Conservation (phyloP, 1,140 invertebrate genomes). For the Bombus haemorrhoidalis region DNA sequence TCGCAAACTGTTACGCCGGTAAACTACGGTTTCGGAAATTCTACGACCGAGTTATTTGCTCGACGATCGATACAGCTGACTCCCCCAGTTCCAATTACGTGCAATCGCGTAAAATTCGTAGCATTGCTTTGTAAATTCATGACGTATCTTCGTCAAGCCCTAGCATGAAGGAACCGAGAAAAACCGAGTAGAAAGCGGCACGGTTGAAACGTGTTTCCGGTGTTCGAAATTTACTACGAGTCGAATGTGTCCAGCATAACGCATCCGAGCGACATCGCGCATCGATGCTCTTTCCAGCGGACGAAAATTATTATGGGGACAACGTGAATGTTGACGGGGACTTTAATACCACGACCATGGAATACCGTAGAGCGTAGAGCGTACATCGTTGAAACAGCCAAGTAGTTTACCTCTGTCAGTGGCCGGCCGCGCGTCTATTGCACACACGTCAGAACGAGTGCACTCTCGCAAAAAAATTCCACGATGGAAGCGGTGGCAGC, state of each 20-base stretch:
- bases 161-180: neutral
- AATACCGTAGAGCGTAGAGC: constrained; percentile 24
- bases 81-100: neutral
- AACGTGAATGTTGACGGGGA: constrained; percentile 44
- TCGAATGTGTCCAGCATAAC: constrained; percentile 26
- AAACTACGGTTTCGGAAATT: constrained; percentile 16
- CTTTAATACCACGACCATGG: constrained; percentile 46
- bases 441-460: neutral
- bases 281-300: constrained; percentile 31
- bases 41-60: neutral
- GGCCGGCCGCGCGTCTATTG: neutral
- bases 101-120: neutral
- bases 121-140: neutral
- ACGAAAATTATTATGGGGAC: constrained; percentile 34
- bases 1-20: neutral
- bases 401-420: constrained; percentile 53
- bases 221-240: neutral
- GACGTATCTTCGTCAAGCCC: neutral
- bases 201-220: constrained; percentile 3
- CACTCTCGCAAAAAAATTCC: constrained; percentile 27
- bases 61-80: neutral
- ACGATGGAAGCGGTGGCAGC: constrained; percentile 6
- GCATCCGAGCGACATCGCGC: constrained; percentile 31
- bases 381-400: constrained; percentile 40
- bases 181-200: neutral